Base-by-base conservation (phyloP, 1,140 invertebrate species). In the Drosophila albomicans region DNA sequence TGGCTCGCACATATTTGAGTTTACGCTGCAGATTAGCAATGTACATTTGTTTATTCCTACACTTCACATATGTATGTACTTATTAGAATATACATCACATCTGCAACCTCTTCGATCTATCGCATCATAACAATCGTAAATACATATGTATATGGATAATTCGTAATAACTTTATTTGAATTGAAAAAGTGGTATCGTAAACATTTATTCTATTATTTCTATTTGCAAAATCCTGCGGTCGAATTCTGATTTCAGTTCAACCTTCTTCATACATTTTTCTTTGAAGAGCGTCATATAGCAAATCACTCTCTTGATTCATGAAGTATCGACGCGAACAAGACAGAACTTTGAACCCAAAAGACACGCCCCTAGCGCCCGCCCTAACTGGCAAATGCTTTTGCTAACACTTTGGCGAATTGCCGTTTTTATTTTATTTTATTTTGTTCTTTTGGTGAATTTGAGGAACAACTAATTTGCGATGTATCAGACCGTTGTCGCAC, bases 251-350 rank as follows among this genome's bases (percentile, higher is more conserved):
- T 6, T 32, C 7, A 6, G 30, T 6, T 32, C 7, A 38, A 38
- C 35, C 35, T 38, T 10, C 1, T 32, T 5, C 32, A 32, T 7
- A 32, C 32, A 32, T 7, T 7, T 7, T 32, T 32, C 32, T 32
- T 32, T 30, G 51, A 43, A 66, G 46, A 59, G 65, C 79, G 78
- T 75, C 80, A 76, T 52, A 48, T 51, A 15, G 61, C 49, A 49
- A 70, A 91, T 91, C 88, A 91, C 82, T 88, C 88, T 64, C 74
- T 91, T 91, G 76, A 91, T 91, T 91, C 88, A 91, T 91, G 88
- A 90, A 86, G 61, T 38, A 65, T 45, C 51, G 38, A 71, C 71
- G 66, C 63, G 75, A 76, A 63, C 30, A 38, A 38, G 64, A 13
- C 16, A 67, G 70, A 49, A 77, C 75, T 61, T 65, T 61, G 70